Evolutionary conservation across 1,140 invertebrate species (phyloP).

Genomic region (Matsumurasca onukii): DNA sequence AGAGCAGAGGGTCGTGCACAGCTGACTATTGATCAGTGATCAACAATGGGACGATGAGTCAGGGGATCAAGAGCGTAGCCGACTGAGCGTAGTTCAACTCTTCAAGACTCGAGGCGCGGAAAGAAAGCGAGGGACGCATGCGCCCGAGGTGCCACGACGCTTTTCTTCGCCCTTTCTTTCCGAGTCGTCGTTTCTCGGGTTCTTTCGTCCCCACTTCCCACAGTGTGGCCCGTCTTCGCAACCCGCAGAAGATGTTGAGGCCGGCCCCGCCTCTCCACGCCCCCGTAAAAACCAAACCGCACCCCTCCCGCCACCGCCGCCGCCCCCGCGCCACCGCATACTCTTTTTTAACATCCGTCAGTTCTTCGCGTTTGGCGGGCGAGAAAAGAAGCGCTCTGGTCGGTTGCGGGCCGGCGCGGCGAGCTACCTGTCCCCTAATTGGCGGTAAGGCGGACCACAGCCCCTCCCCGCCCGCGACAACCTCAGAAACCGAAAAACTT

Average conservation of each 20-base stretch:
- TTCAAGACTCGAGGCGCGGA: conserved; percentile 5
- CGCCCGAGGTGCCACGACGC: background rate
- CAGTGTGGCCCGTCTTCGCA: conserved; percentile 29
- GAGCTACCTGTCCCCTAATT: conserved; percentile 26
- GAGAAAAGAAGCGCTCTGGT: conserved; percentile 26
- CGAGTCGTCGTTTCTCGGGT: conserved; percentile 39
- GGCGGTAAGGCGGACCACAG: conserved; percentile 28
- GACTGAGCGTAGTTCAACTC: background rate
- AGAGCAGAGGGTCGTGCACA: background rate
- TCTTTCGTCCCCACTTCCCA: conserved; percentile 35
- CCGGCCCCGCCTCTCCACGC: conserved; percentile 31
- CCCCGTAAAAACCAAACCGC: conserved; percentile 34
- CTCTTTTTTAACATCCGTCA: conserved; percentile 34
- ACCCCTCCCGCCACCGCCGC: conserved; percentile 41
- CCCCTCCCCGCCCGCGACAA: conserved; percentile 6
- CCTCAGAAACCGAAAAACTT: conserved; percentile 40
- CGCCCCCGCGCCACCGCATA: conserved; percentile 36
- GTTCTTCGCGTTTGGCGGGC: conserved; percentile 35
- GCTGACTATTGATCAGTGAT: background rate
- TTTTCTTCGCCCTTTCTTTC: conserved; percentile 35
- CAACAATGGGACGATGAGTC: background rate
- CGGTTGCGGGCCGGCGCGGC: background rate
- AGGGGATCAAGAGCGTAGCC: background rate
- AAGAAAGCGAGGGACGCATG: conserved; percentile 22
- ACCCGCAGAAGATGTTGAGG: conserved; percentile 34